Evolutionary conservation across 2,888 invertebrate species (phyloP), one percentile per base, ranked within the genome.

Genomic region (Bugula neritina): DNA sequence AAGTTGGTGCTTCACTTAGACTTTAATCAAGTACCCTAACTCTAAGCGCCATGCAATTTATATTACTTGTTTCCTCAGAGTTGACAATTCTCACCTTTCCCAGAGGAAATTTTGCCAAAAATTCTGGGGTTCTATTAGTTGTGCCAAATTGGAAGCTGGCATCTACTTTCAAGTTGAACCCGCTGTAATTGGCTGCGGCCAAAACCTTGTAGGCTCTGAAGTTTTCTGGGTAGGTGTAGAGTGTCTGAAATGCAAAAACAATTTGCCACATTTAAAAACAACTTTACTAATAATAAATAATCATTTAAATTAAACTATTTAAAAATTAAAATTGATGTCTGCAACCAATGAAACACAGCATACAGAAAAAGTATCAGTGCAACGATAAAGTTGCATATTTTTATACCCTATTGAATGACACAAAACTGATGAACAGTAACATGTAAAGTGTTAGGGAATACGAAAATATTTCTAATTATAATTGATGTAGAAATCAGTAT

Each of bases 181-280:
- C 94, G 79, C 96, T 93, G 87, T 92, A 97, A 87, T 95, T 90
- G 84, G 98, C 97, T 83, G 98, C 97, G 85, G 98, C 94, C 84
- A 97, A 90, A 84, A 91, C 93, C 88, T 99, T 99, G 87, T 91
- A 93, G 80, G 97, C 95, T 86, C 98, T 92, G 89, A 96, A 97
- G 89, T 96, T 98, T 86, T 94, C 93, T 81, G 94, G 92, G 88
- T 95, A 95, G 85, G 97, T 96, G 89, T 95, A 98, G 84, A 99
- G 89, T 86, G 94, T 96, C 94, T 95, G 89, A 55, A 80, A 25
- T 43, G 43, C 43, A 43, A 10, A 10, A 43, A 10, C 17, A 43
- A 43, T 43, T 43, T 43, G 17, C 17, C n/a, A 43, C 43, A 43
- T 43, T 5, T 43, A 17, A 43, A 43, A 17, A 43, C 5, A 13